These are phyloP conservation scores for Drosophila bocqueti DNA, from an alignment of 1,140 invertebrate genomes.

Conservation along the genomic window DNA sequence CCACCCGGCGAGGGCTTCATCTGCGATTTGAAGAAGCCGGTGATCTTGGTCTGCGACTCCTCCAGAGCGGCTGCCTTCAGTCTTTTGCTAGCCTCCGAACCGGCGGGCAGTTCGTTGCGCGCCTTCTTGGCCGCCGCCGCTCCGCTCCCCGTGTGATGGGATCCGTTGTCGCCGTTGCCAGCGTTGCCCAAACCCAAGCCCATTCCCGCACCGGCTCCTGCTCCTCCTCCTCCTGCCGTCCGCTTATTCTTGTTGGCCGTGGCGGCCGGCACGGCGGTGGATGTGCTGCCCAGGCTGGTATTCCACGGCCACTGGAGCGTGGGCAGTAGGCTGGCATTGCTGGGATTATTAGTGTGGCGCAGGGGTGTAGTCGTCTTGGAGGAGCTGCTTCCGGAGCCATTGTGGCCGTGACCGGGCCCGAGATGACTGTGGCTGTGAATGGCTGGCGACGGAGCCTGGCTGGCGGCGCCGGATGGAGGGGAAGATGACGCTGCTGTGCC, in stretches of 20 bases:
- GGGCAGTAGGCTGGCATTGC: conserved; percentile 50
- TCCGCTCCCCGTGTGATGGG: conserved; percentile 10
- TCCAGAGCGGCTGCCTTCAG: conserved; percentile 82
- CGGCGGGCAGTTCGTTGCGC: conserved; percentile 42
- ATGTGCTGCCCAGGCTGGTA: conserved; percentile 69
- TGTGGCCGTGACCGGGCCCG: conserved; percentile 20
- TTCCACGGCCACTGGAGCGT: conserved; percentile 78
- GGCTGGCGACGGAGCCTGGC: conserved; percentile 18
- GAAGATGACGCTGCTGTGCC: conserved; percentile 33
- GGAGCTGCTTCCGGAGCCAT: conserved; percentile 37
- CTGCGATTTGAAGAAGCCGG: conserved; percentile 92
- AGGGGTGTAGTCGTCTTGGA: conserved; percentile 55
- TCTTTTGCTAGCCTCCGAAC: conserved; percentile 70
- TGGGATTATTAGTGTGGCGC: conserved; percentile 31
- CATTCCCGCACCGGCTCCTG: conserved; percentile 17
- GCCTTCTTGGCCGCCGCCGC: conserved; percentile 63
- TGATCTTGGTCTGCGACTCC: conserved; percentile 88
- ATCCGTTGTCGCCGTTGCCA: conserved; percentile 2
- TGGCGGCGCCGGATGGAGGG: conserved; percentile 26
- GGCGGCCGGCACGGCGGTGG: conserved; percentile 65
- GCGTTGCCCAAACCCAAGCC: neutral
- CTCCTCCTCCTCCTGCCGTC: conserved; percentile 18
- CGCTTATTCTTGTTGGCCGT: conserved; percentile 55
- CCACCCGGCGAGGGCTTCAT: conserved; percentile 88
- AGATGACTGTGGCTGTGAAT: conserved; percentile 33